Base-by-base conservation (phyloP, 2,113 vertebrate species). In the Anguilla japonica region DNA sequence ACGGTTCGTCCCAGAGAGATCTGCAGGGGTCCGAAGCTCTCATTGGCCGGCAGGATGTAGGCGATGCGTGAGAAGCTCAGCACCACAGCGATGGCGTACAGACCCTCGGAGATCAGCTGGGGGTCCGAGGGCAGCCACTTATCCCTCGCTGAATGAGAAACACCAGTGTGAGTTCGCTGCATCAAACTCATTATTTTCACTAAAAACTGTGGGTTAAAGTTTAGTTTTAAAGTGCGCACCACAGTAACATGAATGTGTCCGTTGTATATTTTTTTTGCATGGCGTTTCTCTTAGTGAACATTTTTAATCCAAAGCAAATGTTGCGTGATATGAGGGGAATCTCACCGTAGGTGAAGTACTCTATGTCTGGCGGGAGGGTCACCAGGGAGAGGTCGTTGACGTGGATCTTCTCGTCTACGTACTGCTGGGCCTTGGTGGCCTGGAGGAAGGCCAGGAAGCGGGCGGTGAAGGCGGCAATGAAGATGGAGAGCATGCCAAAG, bases 41-140 rank as follows among this genome's bases (percentile, higher is more conserved):
- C 97, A 26, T 98, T 98, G 20, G 97, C 97, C n/a, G 97, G 97
- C 83, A 98, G 95, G 88, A 98, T 97, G 87, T 98, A 98, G 0
- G 97, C 97, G 0, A 98, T 97, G 18, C 97, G 96, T 53, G 96
- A 97, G 90, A 98, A 98, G 92, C 97, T 98, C 80, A 98, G 96
- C 67, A 98, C 97, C 0, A 98, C 97, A 0, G 97, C 97, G 40
- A 98, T 97, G 86, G 97, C 97, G 43, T 98, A 98, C 82, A 98
- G 96, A 81, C 97, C 97, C 92, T 98, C 97, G 0, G 97, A 98
- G 91, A 98, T 98, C 88, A 98, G 97, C 94, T 98, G 97, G 57
- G 97, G 97, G 94, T 98, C 97, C 39, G 97, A 98, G 56, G 97
- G 97, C 29, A 97, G 95, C 97, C 97, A 98, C 92, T 97, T 97